Percentiles rank a stretch among this genome's conserved stretches.
Evolutionary conservation across 1,140 invertebrate genomes (phyloP).

Genomic region (Philopotamus ludificatus): DNA sequence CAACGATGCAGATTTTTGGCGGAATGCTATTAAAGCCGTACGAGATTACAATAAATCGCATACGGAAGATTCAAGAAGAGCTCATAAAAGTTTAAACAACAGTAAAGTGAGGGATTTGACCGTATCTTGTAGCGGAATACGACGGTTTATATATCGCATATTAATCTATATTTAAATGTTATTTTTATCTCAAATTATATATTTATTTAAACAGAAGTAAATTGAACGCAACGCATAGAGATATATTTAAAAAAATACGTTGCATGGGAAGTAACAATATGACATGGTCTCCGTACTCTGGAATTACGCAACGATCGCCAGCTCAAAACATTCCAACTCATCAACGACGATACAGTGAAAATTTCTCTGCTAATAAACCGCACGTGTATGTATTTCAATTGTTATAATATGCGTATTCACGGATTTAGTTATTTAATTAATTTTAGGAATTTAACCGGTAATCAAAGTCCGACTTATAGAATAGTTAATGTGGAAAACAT

Average conservation of each 20-base stretch:
- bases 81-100: too few species aligned
- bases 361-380: conserved; percentile 13
- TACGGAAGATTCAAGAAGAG: background rate
- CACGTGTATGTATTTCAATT: conserved; percentile 27
- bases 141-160: too few species aligned
- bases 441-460: background rate
- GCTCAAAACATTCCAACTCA: conserved; percentile 23
- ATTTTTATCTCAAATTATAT: too few species aligned
- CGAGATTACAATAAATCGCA: conserved; percentile 56
- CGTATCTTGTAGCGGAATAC: too few species aligned
- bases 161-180: too few species aligned
- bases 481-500: conserved; percentile 13
- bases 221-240: conserved; percentile 2
- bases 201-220: too few species aligned
- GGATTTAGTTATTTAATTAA: background rate
- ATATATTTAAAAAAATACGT: conserved; percentile 16
- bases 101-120: too few species aligned
- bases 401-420: background rate
- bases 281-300: conserved; percentile 35
- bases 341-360: conserved; percentile 21
- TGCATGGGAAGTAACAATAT: conserved; percentile 15
- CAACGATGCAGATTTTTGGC: conserved; percentile 63
- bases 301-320: conserved; percentile 14
- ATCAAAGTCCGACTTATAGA: conserved; percentile 8
- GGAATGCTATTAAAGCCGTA: conserved; percentile 64